Evolutionary conservation across 2,113 vertebrate species (phyloP).

Genomic region (Typhlomys cinereus): DNA sequence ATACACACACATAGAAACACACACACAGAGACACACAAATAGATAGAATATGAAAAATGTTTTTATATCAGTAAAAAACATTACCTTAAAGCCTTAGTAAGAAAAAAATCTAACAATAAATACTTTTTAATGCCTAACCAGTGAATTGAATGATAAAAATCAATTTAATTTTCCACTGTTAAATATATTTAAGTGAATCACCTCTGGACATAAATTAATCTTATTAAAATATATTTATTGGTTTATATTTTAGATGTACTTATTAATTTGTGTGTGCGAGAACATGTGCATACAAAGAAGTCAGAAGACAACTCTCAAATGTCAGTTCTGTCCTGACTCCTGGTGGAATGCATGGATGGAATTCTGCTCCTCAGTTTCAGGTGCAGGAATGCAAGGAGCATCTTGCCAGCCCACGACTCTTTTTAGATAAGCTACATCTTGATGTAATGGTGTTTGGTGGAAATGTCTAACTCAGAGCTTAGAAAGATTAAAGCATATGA

Average conservation of each 20-base stretch:
- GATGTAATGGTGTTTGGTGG: not conserved
- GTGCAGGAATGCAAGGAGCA: too few relatives aligned
- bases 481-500: not conserved
- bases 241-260: too few relatives aligned
- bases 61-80: constrained; percentile 36
- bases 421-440: too few relatives aligned
- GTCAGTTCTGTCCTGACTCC: not conserved
- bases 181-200: constrained; percentile 39
- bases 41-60: constrained; percentile 33
- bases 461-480: not conserved
- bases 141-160: constrained; percentile 19
- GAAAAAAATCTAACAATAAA: constrained; percentile 22
- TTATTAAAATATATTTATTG: too few relatives aligned
- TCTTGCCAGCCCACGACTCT: too few relatives aligned
- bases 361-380: too few relatives aligned
- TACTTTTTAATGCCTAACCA: constrained; percentile 25
- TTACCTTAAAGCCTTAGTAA: not conserved
- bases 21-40: too few relatives aligned
- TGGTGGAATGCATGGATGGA: not conserved
- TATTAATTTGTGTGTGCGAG: too few relatives aligned
- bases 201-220: not conserved
- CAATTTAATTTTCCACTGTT: not conserved
- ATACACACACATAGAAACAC: too few relatives aligned
- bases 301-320: too few relatives aligned
- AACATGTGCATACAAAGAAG: too few relatives aligned